Conservation (phyloP, 2,888 invertebrate species). For the Cerastis leucographa region DNA sequence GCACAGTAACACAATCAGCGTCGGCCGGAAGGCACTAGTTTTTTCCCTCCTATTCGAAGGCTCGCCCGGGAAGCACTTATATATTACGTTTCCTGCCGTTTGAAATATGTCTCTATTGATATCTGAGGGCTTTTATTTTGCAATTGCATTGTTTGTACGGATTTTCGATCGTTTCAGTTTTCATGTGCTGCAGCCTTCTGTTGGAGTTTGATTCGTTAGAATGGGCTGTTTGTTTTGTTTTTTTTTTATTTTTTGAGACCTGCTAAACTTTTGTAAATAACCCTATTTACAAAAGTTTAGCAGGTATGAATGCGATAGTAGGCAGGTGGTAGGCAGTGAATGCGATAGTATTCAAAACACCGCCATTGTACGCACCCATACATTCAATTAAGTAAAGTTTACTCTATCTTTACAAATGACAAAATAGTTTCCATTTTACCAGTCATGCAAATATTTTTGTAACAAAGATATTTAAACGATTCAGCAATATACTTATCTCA, state of each 20-base stretch:
- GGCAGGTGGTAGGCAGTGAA: too few species aligned
- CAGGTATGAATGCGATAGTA: background rate
- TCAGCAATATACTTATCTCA: background rate
- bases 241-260: background rate
- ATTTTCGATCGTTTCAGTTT: slow-evolving; percentile 4
- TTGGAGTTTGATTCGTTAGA: slow-evolving; percentile 6
- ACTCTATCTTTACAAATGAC: background rate
- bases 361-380: background rate
- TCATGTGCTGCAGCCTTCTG: background rate
- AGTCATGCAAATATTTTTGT: background rate
- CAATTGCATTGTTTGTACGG: slow-evolving; percentile 36
- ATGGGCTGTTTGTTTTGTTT: background rate
- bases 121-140: slow-evolving; percentile 50
- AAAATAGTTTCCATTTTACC: background rate
- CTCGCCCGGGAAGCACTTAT: slow-evolving; percentile 61
- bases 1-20: slow-evolving; percentile 60
- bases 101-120: slow-evolving; percentile 62
- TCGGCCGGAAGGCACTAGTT: slow-evolving; percentile 60
- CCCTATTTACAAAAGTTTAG: background rate
- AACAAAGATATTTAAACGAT: background rate
- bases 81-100: slow-evolving; percentile 64
- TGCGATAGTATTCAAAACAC: background rate
- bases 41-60: slow-evolving; percentile 53
- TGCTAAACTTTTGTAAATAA: too few species aligned
- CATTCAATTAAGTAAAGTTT: background rate